phyloP scores from a whole-genome alignment of 2,113 vertebrate species.

The Oxyura jamaicensis region DNA sequence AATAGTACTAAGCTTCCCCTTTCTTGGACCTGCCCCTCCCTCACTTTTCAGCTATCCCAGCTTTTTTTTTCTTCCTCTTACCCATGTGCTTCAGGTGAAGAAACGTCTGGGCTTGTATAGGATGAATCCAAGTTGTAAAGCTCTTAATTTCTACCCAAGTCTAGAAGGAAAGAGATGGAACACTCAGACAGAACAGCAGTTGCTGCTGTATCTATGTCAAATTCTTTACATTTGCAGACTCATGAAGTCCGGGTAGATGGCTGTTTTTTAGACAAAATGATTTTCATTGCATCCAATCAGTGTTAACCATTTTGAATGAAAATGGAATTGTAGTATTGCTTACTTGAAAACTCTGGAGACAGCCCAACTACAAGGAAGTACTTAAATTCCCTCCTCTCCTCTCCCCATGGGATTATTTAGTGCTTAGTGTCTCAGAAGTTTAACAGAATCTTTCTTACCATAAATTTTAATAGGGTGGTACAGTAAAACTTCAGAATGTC shows the following conservation, averaged over 20 bases:
- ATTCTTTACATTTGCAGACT: not conserved
- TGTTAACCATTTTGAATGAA: not conserved
- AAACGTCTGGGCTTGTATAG: not conserved
- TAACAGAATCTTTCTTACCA: constrained; percentile 36
- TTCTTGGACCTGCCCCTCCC: fast-evolving
- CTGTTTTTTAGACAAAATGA: not conserved
- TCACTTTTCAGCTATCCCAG: not conserved
- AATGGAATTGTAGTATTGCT: not conserved
- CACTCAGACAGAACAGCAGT: not conserved
- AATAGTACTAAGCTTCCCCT: not conserved
- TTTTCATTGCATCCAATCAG: not conserved
- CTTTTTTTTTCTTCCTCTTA: not conserved
- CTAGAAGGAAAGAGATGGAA: not conserved
- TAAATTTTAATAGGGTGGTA: constrained; percentile 52
- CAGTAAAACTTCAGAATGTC: constrained; percentile 47
- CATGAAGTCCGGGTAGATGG: not conserved
- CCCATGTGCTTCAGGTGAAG: not conserved
- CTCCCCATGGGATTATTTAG: not conserved
- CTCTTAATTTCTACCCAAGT: not conserved
- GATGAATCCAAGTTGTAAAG: not conserved
- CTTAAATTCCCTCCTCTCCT: not conserved
- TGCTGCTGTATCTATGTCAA: fast-evolving
- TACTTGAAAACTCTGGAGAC: not conserved
- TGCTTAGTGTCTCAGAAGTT: constrained; percentile 34
- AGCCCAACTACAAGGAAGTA: not conserved